These are phyloP conservation scores for Lagocephalus sceleratus DNA, from an alignment of 2,797 vertebrate species.

Conservation along the genomic window DNA sequence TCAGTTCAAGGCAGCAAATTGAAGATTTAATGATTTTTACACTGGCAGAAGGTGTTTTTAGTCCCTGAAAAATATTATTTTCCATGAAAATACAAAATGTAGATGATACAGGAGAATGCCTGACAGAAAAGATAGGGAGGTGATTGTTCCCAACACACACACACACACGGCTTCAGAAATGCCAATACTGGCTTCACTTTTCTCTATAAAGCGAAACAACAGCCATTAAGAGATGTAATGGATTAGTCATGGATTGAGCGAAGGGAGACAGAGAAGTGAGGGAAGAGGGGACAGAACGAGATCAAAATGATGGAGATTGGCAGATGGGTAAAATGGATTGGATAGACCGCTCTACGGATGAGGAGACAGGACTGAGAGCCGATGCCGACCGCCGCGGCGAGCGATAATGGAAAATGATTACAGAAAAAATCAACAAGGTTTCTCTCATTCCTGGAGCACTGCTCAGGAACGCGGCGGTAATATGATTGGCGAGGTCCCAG, in stretches of 20 bases:
- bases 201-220: conserved; percentile 66
- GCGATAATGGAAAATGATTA: conserved; percentile 73
- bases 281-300: conserved; percentile 66
- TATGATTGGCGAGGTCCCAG: conserved; percentile 50
- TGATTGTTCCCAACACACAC: conserved; percentile 23
- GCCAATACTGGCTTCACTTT: conserved; percentile 47
- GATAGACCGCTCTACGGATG: conserved; percentile 74
- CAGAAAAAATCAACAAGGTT: conserved; percentile 66
- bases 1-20: conserved; percentile 2
- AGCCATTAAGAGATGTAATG: conserved; percentile 79
- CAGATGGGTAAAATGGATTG: conserved; percentile 80
- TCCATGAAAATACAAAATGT: conserved; percentile 14
- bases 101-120: conserved; percentile 9
- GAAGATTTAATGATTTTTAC: not conserved
- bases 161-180: conserved; percentile 41
- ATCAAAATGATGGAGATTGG: conserved; percentile 80
- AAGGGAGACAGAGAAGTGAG: conserved; percentile 63
- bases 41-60: too few species aligned
- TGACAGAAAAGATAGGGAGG: conserved; percentile 16
- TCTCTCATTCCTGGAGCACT: conserved; percentile 59
- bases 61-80: conserved; percentile 2
- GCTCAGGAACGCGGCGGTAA: conserved; percentile 43
- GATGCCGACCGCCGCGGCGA: conserved; percentile 45
- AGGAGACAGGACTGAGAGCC: conserved; percentile 62
- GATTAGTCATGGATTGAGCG: conserved; percentile 75